A percentile compares a stretch with the other conserved stretches of the same genome.
Evolutionary conservation across 2,888 invertebrate genomes (phyloP).

Genomic region (Xestia xanthographa): DNA sequence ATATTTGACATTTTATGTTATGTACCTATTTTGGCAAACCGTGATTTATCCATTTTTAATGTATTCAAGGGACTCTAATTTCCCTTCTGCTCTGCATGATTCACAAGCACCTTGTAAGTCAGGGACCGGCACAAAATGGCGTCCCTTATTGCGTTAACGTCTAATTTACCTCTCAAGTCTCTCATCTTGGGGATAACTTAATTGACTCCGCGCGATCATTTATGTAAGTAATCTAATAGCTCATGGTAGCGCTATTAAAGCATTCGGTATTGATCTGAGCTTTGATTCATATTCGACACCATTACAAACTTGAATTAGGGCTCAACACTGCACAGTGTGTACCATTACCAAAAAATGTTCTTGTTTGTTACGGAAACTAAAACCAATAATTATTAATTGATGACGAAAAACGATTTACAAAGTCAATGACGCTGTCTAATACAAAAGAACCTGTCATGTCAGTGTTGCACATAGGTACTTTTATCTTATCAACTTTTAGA

Average conservation of each 20-base stretch:
- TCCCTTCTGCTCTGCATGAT: slow-evolving; percentile 25
- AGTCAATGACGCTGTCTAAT: not conserved
- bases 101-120: slow-evolving; percentile 28
- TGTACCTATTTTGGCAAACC: not conserved
- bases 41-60: not conserved
- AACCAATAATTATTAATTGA: not conserved
- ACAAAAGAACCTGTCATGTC: not conserved
- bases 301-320: not conserved
- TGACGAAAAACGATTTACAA: not conserved
- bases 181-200: slow-evolving; percentile 73
- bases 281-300: slow-evolving; percentile 16
- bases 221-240: slow-evolving; percentile 61
- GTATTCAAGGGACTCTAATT: not conserved
- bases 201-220: slow-evolving; percentile 69
- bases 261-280: slow-evolving; percentile 38
- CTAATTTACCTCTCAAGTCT: slow-evolving; percentile 76
- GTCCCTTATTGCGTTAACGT: slow-evolving; percentile 76
- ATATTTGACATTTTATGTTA: not conserved
- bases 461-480: not conserved
- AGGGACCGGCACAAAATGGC: slow-evolving; percentile 53
- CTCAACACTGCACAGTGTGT: not conserved
- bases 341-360: not conserved
- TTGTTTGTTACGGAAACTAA: not conserved
- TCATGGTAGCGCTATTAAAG: slow-evolving; percentile 45
- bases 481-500: not conserved